A percentile compares a stretch with the other conserved stretches of the same genome.
These are phyloP conservation scores for Montipora cactus DNA, from an alignment of 64 coral and sea anemone genomes.

Conservation along the genomic window DNA sequence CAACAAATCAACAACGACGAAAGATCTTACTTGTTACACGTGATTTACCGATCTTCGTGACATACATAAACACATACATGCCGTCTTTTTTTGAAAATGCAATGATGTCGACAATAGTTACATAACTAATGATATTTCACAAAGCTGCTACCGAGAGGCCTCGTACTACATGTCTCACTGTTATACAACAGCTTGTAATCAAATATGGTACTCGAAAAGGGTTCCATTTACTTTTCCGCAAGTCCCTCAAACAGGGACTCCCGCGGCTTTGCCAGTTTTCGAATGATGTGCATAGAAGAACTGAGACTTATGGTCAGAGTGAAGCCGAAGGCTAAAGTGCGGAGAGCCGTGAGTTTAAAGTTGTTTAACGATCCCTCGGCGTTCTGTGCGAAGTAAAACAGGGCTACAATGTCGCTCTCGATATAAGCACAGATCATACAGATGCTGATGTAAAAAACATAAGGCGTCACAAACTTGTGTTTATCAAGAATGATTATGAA, in stretches of 20 bases:
- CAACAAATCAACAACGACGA: too few species aligned
- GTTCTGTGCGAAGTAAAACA: not conserved
- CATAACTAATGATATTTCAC: too few species aligned
- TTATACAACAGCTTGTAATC: too few species aligned
- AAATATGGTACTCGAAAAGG: not conserved
- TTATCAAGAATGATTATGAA: not conserved
- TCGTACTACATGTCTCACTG: too few species aligned
- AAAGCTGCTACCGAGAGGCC: too few species aligned
- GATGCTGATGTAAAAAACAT: not conserved
- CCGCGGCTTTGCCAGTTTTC: not conserved
- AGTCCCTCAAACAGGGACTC: not conserved
- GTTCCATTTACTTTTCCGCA: not conserved
- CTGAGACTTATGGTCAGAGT: not conserved
- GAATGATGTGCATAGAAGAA: constrained; percentile 1
- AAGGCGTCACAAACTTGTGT: not conserved
- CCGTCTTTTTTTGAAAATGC: too few species aligned
- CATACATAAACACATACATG: too few species aligned
- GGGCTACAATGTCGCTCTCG: not conserved
- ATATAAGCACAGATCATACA: not conserved
- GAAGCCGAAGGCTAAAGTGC: not conserved
- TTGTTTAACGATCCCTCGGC: not conserved
- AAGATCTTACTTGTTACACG: too few species aligned
- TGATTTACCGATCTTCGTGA: too few species aligned
- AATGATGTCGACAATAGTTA: too few species aligned
- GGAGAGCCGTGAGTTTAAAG: not conserved